phyloP scores from a whole-genome alignment of 1,140 invertebrate genomes.

The Galendromus occidentalis region DNA sequence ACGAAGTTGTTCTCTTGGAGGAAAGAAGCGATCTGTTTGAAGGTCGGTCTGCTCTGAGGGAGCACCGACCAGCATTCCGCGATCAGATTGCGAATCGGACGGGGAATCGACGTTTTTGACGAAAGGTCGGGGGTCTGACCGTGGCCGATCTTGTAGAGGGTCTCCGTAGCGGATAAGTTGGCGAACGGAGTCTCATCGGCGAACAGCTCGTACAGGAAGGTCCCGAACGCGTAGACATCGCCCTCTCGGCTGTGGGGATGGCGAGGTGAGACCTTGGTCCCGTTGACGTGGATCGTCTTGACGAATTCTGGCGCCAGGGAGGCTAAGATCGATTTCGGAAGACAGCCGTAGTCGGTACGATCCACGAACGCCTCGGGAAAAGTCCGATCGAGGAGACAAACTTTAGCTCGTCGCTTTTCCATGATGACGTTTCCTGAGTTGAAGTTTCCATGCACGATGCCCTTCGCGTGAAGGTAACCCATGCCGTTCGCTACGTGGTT shows the following conservation, averaged over 20 bases:
- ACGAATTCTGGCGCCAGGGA: constrained; percentile 30
- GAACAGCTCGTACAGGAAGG: constrained; percentile 28
- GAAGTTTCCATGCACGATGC: constrained; percentile 29
- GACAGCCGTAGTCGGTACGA: constrained; percentile 25
- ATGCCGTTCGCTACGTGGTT: constrained; percentile 26
- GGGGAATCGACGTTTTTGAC: neutral
- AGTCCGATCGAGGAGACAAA: constrained; percentile 31
- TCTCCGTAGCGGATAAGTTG: constrained; percentile 21
- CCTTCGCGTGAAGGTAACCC: constrained; percentile 33
- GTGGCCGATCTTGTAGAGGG: constrained; percentile 27
- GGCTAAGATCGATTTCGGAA: constrained; percentile 26
- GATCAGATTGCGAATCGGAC: constrained; percentile 21
- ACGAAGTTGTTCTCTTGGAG: neutral
- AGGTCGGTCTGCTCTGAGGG: constrained; percentile 23
- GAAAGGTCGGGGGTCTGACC: constrained; percentile 23
- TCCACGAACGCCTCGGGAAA: constrained; percentile 21
- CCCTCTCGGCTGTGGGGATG: constrained; percentile 22
- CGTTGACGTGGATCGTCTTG: constrained; percentile 24
- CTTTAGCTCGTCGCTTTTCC: constrained; percentile 28
- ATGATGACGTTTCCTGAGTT: constrained; percentile 32
- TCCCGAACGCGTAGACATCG: constrained; percentile 30
- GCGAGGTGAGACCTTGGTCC: constrained; percentile 21
- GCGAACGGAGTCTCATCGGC: constrained; percentile 25
- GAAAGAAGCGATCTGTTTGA: constrained; percentile 20
- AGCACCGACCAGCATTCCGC: constrained; percentile 24